Evolutionary conservation across 2,888 invertebrate species (phyloP).

Genomic region (Blastobasis adustella): DNA sequence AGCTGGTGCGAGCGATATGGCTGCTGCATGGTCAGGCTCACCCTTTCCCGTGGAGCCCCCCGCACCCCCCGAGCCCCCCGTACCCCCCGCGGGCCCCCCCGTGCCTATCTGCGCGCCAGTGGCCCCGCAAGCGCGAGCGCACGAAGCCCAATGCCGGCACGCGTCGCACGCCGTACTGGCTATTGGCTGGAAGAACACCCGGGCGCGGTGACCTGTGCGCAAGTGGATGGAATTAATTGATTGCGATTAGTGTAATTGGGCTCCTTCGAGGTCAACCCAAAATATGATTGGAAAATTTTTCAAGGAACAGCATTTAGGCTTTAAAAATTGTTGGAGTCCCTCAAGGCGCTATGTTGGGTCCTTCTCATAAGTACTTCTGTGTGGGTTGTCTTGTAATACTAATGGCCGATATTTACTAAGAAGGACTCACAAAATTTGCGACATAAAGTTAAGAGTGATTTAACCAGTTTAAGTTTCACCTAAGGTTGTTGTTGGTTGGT

Average conservation of each 20-base stretch:
- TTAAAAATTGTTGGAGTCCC: no score
- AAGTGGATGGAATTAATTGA: background rate
- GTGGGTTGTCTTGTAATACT: no score
- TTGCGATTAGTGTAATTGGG: background rate
- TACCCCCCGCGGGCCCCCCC: conserved; percentile 1
- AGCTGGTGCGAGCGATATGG: conserved; percentile 6
- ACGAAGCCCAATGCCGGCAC: conserved; percentile 77
- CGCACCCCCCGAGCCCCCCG: background rate
- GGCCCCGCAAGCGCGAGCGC: conserved; percentile 54
- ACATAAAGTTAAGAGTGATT: no score
- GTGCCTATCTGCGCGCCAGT: conserved; percentile 31
- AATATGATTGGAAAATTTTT: no score
- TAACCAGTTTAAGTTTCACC: no score
- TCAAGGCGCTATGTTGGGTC: no score
- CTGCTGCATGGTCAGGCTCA: conserved; percentile 11
- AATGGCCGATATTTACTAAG: no score
- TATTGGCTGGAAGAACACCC: conserved; percentile 86
- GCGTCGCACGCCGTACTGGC: conserved; percentile 86
- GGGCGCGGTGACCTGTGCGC: conserved; percentile 83
- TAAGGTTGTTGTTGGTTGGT: no score
- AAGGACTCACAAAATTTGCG: no score
- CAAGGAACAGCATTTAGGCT: no score
- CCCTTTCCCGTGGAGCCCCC: conserved; percentile 6
- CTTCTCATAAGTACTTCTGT: no score
- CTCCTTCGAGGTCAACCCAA: no score